A percentile compares a stretch with the other conserved stretches of the same genome.
phyloP scores from a whole-genome alignment of 2,888 invertebrate genomes.

The Osmoderma eremita region DNA sequence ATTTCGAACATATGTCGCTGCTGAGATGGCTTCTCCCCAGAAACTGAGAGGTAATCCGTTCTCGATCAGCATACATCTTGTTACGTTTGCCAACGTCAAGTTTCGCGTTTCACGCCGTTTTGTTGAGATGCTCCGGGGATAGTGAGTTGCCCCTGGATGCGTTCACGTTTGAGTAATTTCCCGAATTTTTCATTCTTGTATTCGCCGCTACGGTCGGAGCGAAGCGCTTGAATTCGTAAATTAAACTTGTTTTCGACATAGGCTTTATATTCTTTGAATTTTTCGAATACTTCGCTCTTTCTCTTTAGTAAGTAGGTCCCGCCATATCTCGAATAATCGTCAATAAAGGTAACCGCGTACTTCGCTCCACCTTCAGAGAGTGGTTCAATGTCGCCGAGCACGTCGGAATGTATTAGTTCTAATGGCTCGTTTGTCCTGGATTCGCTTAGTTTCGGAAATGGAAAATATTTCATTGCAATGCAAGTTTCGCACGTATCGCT shows the following conservation, averaged over 20 bases:
- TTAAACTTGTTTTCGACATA: conserved; percentile 4
- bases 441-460: background rate
- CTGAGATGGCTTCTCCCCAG: conserved; percentile 17
- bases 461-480: background rate
- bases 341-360: conserved; percentile 25
- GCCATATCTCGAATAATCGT: conserved; percentile 6
- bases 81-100: conserved; percentile 4
- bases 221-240: background rate
- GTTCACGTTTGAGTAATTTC: conserved; percentile 1
- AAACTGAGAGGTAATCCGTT: background rate
- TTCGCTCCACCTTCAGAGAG: background rate
- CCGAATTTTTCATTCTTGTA: background rate
- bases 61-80: conserved; percentile 11
- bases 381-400: conserved; percentile 6
- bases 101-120: conserved; percentile 12
- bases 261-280: background rate
- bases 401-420: conserved; percentile 17
- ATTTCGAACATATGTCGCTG: conserved; percentile 19
- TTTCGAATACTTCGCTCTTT: background rate
- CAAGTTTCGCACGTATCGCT: background rate
- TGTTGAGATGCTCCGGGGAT: conserved; percentile 14
- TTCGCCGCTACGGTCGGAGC: conserved; percentile 19
- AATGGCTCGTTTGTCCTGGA: background rate
- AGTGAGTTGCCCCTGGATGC: conserved; percentile 4
- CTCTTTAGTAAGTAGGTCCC: background rate